Percentiles rank a stretch among this genome's conserved stretches.
Conservation (phyloP, 2,113 vertebrate species). For the Manacus vitellinus region DNA sequence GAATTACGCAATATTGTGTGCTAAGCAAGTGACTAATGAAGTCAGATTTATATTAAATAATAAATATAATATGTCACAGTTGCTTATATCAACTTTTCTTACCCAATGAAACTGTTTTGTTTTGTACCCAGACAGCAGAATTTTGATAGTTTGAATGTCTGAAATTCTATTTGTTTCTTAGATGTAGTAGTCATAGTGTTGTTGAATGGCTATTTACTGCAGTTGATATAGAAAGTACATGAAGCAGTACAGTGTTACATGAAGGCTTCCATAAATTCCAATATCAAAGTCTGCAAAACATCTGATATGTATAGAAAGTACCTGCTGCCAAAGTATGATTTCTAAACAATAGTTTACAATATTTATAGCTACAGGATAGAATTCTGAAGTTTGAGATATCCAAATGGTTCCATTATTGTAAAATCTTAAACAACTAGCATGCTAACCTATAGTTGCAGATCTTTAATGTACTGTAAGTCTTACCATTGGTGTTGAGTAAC, state of each 20-base stretch:
- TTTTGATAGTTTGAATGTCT: background rate
- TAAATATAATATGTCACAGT: background rate
- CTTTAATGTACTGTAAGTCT: background rate
- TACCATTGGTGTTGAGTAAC: background rate
- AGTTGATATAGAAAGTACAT: background rate
- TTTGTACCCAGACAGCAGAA: background rate
- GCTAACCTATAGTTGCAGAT: constrained; percentile 18
- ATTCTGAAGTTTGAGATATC: background rate
- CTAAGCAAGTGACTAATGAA: constrained; percentile 24
- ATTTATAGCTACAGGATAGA: background rate
- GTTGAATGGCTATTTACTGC: background rate
- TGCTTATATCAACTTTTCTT: constrained; percentile 2
- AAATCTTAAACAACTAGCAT: constrained; percentile 64
- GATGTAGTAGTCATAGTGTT: background rate
- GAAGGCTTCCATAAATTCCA: background rate
- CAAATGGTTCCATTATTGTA: constrained; percentile 44
- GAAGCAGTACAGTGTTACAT: background rate
- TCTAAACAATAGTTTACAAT: constrained; percentile 13
- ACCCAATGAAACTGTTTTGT: background rate
- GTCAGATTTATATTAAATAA: constrained; percentile 19
- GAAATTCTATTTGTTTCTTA: background rate
- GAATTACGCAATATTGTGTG: constrained; percentile 6
- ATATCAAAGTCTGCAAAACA: constrained; percentile 3
- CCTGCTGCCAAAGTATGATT: constrained; percentile 41
- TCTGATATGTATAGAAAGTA: constrained; percentile 16